Conservation (phyloP, 2,888 invertebrate species). For the Sinhomidia bicolor region DNA sequence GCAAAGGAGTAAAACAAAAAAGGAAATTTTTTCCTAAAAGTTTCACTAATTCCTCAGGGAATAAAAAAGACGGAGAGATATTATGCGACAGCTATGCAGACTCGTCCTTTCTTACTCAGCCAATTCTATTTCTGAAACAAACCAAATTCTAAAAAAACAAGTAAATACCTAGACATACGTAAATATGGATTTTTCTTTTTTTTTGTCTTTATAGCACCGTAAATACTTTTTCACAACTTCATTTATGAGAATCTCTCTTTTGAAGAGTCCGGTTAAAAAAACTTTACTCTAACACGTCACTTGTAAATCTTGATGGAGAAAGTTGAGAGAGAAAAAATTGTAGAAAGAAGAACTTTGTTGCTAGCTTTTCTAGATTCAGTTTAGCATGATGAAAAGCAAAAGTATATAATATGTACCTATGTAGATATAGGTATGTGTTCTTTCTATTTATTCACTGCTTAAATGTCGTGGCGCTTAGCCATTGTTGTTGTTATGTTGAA, state of each 20-base stretch:
- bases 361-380: conserved; percentile 4
- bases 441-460: background rate
- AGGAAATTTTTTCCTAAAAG: background rate
- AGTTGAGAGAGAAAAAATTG: conserved; percentile 44
- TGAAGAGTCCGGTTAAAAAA: background rate
- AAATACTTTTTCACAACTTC: conserved; percentile 35
- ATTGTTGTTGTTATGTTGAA: background rate
- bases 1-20: background rate
- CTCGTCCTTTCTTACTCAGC: background rate
- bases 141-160: conserved; percentile 5
- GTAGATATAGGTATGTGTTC: too few species aligned
- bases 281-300: conserved; percentile 29
- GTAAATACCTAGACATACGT: background rate
- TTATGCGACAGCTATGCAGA: conserved; percentile 14
- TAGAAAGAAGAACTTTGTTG: conserved; percentile 21
- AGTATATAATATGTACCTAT: too few species aligned
- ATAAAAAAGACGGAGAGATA: background rate
- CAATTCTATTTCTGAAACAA: conserved; percentile 4
- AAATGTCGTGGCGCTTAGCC: conserved; percentile 27
- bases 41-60: conserved; percentile 18
- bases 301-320: conserved; percentile 57
- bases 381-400: background rate
- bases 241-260: background rate
- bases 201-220: background rate
- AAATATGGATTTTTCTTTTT: background rate